Evolutionary conservation across 1,140 invertebrate genomes (phyloP).

Genomic region (Ephestia elutella): DNA sequence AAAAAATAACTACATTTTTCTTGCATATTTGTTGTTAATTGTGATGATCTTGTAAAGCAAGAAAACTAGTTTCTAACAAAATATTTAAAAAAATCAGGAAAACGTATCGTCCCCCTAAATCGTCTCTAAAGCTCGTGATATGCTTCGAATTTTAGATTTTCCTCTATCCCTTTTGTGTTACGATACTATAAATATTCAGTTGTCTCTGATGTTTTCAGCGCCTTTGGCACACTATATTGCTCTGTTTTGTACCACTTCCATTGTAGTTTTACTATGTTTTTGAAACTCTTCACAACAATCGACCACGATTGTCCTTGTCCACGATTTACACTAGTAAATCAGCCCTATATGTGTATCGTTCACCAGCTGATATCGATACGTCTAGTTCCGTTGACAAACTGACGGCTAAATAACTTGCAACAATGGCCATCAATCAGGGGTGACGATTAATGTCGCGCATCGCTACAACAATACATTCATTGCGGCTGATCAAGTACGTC

Average conservation of each 20-base stretch:
- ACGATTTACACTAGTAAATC: too few species aligned
- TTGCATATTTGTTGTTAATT: too few species aligned
- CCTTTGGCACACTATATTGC: background rate
- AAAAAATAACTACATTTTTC: too few species aligned
- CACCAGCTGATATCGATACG: background rate
- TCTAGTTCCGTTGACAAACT: constrained; percentile 1
- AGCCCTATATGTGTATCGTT: too few species aligned
- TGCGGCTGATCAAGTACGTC: background rate
- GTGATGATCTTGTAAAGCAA: too few species aligned
- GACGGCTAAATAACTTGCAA: background rate
- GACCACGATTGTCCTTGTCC: too few species aligned
- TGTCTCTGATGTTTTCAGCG: background rate
- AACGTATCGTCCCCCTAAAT: too few species aligned
- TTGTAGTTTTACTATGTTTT: too few species aligned
- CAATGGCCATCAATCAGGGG: constrained; percentile 1
- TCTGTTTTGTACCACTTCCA: background rate
- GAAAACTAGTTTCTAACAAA: too few species aligned
- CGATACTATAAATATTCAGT: background rate
- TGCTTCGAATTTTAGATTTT: background rate
- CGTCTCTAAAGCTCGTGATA: background rate
- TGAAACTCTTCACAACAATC: too few species aligned
- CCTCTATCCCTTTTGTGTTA: background rate
- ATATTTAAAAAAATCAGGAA: too few species aligned
- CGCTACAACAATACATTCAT: background rate
- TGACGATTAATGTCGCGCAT: background rate